These are phyloP conservation scores for Cassiopea xamachana DNA, from an alignment of 30 jellyfish, hydroid and myxozoan species.

Conservation along the genomic window DNA sequence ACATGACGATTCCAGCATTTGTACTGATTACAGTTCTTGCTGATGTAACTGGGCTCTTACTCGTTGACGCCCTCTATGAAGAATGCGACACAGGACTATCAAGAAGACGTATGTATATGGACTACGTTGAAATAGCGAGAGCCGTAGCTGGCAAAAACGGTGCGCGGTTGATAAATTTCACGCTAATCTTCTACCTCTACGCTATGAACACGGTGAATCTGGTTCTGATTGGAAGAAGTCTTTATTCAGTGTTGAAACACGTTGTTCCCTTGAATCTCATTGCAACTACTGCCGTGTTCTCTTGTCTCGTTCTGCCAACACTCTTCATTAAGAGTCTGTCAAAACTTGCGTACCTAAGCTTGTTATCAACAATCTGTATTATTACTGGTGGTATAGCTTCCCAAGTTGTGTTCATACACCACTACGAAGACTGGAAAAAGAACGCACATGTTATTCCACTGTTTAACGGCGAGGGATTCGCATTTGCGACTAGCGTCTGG, in stretches of 20 bases:
- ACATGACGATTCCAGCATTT: conserved; percentile 43
- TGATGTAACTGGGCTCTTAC: conserved; percentile 48
- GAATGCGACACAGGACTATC: not conserved
- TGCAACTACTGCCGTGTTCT: conserved; percentile 39
- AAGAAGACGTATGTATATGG: conserved; percentile 36
- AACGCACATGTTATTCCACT: conserved; percentile 53
- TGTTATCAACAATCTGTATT: conserved; percentile 61
- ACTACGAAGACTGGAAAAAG: conserved; percentile 46
- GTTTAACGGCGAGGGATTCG: conserved; percentile 48
- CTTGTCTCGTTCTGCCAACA: conserved; percentile 53
- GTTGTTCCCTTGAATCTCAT: conserved; percentile 24
- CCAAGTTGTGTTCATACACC: conserved; percentile 42
- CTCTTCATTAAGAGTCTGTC: conserved; percentile 62
- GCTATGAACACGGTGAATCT: conserved; percentile 52
- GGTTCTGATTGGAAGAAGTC: conserved; percentile 56
- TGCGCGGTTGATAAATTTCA: conserved; percentile 34
- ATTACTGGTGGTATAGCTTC: conserved; percentile 54
- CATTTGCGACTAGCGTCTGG: conserved; percentile 63
- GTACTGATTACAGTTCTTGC: conserved; percentile 57
- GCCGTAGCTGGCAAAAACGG: conserved; percentile 67
- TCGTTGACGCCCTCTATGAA: conserved; percentile 75
- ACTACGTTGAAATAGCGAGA: conserved; percentile 56
- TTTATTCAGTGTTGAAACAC: conserved; percentile 33
- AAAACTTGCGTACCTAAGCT: conserved; percentile 69
- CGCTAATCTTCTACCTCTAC: conserved; percentile 35